Evolutionary conservation across 2,113 vertebrate species (phyloP), one percentile per base, ranked within the genome.

Genomic region (Lethenteron camtschaticum): DNA sequence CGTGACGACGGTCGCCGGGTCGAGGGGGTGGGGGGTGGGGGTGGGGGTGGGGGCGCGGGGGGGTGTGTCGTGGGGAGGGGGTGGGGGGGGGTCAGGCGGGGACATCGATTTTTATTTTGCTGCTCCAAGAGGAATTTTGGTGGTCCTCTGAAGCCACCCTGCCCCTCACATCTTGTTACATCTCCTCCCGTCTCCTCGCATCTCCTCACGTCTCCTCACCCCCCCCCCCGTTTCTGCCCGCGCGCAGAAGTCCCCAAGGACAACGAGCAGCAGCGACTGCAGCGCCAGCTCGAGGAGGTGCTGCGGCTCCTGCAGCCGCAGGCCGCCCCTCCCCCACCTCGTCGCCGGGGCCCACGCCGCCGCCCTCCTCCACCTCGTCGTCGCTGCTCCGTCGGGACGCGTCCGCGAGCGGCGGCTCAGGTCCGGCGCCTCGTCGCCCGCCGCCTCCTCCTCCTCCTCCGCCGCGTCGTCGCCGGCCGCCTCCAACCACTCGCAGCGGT

Each of bases 251-350:
- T 41, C 41, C 41, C 92, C 77, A 86, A 81, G 79, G 88, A 88
- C 81, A 82, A 87, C 56, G 88, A 97, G 78, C 87, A 94, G 72
- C 86, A 87, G 77, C 84, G 86, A 77, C 86, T 90, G 73, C 87
- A 90, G 81, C 81, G 81, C 68, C 85, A 89, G 76, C 85, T 97
- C 79, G 89, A 90, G 74, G 86, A 95, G 78, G 85, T 85, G 76
- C 80, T 94, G 16, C 87, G 91, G 77, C 82, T 91, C 58, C 75
- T 97, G 73, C 87, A 96, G 75, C 83, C 82, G 9, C 87, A 91
- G 79, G 83, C 88, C 75, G 80, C 83, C 70, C 88, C 41, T 94
- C 92, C 71, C 41, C 41, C 41, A 41, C 41, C 41, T 41, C 41
- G 41, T 41, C 41, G 41, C 41, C 41, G 6, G 41, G 41, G 41